Evolutionary conservation across 2,888 invertebrate species (phyloP), one percentile per base, ranked within the genome.

Genomic region (Drosophila mimica): DNA sequence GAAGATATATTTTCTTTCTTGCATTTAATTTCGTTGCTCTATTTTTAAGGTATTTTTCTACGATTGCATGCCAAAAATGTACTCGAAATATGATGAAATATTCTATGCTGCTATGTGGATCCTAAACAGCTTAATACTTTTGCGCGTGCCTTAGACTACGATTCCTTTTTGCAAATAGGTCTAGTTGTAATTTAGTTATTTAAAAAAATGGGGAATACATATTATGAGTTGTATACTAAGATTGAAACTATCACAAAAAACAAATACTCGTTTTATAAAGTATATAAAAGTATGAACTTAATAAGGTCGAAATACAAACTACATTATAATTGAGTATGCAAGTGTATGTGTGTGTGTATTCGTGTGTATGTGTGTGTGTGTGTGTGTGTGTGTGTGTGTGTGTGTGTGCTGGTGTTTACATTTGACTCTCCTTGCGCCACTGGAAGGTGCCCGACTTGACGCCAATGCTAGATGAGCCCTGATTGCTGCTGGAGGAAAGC

Each of bases 371-470:
- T 70, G 33, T 58, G 52, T 61, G 25, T 64, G n/a, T 75, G 43
- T 20, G n/a, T 28, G 7, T 46, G 65, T 87, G 91, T 92, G 40
- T 54, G 58, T 70, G 65, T 70, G 53, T 66, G 25, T 8, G 17
- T 51, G 28, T n/a, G 49, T 49, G 40, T 63, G 38, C 5, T 40
- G 11, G 13, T 56, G 65, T 88, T 92, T 93, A 93, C 93, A 93
- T 93, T 89, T 93, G 93, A 83, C 93, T 93, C 82, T 93, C 93
- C 82, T 93, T 93, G 73, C 93, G 92, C 93, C 93, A 93, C 75
- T 93, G 93, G 81, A 93, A 93, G 71, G 93, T 93, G 69, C 93
- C 93, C n/a, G 93, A 93, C 75, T 93, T 93, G n/a, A 93, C 93
- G 34, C 93, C 93, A 83, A 93, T 93, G 87, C 93, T 93, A 46